Percentiles rank a stretch among this genome's conserved stretches.
Conservation (phyloP, 2,888 invertebrate genomes). For the Drosophila macrothrix region DNA sequence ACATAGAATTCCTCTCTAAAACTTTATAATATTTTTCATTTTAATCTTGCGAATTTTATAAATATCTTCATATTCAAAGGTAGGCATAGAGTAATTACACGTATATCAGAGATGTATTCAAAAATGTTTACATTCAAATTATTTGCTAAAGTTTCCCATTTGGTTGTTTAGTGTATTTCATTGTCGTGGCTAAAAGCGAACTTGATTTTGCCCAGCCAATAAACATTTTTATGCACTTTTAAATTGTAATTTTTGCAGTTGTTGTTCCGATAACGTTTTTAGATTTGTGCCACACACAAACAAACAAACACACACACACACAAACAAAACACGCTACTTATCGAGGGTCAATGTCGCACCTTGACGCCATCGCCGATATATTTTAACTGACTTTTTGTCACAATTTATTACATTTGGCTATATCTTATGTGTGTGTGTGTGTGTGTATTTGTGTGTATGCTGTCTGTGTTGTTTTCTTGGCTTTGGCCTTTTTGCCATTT, state of each 20-base stretch:
- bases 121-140: background rate
- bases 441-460: conserved; percentile 24
- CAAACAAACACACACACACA: conserved; percentile 13
- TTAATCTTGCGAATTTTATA: background rate
- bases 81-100: background rate
- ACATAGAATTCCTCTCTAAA: background rate
- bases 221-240: conserved; percentile 75
- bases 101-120: background rate
- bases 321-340: conserved; percentile 19
- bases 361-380: conserved; percentile 72
- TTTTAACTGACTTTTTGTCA: conserved; percentile 64
- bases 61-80: background rate
- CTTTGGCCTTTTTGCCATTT: conserved; percentile 54
- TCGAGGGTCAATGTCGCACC: conserved; percentile 77
- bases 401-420: conserved; percentile 74
- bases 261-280: conserved; percentile 57
- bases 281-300: conserved; percentile 66
- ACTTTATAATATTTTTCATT: background rate
- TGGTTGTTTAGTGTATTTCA: conserved; percentile 50
- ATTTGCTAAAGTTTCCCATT: background rate
- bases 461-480: conserved; percentile 45
- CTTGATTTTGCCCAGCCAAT: conserved; percentile 58
- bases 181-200: conserved; percentile 58
- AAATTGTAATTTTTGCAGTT: conserved; percentile 64
- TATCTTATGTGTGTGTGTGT: conserved; percentile 19